Conservation (phyloP, 2,797 vertebrate species). For the Clarias platycephalus region DNA sequence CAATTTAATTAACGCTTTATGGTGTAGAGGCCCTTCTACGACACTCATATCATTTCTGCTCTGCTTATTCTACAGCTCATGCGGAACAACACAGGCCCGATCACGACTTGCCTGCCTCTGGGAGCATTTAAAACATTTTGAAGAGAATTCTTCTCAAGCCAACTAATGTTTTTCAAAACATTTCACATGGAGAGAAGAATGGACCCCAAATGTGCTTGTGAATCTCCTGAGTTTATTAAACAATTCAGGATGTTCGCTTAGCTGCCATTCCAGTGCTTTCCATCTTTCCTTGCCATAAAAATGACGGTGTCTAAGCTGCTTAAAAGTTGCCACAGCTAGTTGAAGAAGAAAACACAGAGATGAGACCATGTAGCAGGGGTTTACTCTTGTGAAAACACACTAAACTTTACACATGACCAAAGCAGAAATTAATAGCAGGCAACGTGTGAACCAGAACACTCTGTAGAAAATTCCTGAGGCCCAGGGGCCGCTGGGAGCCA, state of each 20-base stretch:
- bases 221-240: conserved; percentile 5
- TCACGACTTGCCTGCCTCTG: conserved; percentile 7
- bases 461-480: conserved; percentile 15
- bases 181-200: not conserved
- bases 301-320: not conserved
- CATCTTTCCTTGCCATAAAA: not conserved
- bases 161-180: not conserved
- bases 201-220: not conserved
- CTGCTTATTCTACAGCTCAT: conserved; percentile 27
- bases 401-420: not conserved
- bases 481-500: conserved; percentile 27
- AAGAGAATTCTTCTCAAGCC: not conserved
- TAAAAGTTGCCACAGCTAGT: not conserved
- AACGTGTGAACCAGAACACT: conserved; percentile 30
- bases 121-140: not conserved
- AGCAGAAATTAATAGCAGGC: conserved; percentile 28
- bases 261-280: not conserved
- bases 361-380: conserved; percentile 9
- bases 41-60: conserved; percentile 15
- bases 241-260: conserved; percentile 8
- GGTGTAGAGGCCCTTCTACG: conserved; percentile 13
- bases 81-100: conserved; percentile 29
- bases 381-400: conserved; percentile 22
- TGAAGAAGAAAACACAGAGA: not conserved
- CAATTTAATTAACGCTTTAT: conserved; percentile 26